These are phyloP conservation scores for Aphis gossypii DNA, from an alignment of 1,140 invertebrate species.

Conservation along the genomic window DNA sequence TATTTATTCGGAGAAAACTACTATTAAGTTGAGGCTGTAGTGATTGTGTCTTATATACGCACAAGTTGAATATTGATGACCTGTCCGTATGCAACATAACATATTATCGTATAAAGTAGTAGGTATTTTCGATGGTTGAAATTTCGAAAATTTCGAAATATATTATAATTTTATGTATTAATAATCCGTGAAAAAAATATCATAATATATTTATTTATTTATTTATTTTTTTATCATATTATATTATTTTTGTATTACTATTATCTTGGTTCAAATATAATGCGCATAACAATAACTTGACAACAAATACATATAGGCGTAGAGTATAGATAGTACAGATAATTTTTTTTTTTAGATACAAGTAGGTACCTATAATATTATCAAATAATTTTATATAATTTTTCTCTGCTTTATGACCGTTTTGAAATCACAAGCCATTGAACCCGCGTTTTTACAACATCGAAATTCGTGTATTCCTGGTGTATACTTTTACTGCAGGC, in stretches of 20 bases:
- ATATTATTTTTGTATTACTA: background rate
- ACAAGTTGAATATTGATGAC: background rate
- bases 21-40: background rate
- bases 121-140: background rate
- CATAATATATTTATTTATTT: background rate
- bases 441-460: background rate
- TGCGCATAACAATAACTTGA: background rate
- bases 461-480: background rate
- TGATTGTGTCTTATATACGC: background rate
- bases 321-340: background rate
- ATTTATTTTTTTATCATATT: too few species aligned
- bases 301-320: background rate
- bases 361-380: background rate
- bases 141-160: slow-evolving; percentile 4
- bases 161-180: background rate
- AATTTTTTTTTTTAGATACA: background rate
- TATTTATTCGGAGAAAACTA: background rate
- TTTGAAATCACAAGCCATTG: background rate
- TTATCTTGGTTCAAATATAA: background rate
- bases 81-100: background rate
- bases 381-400: background rate
- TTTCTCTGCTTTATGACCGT: background rate
- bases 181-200: background rate
- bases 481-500: background rate
- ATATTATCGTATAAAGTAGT: background rate